A percentile compares a stretch with the other conserved stretches of the same genome.
Evolutionary conservation across 2,113 vertebrate species (phyloP).

Genomic region (Colinus virginianus): DNA sequence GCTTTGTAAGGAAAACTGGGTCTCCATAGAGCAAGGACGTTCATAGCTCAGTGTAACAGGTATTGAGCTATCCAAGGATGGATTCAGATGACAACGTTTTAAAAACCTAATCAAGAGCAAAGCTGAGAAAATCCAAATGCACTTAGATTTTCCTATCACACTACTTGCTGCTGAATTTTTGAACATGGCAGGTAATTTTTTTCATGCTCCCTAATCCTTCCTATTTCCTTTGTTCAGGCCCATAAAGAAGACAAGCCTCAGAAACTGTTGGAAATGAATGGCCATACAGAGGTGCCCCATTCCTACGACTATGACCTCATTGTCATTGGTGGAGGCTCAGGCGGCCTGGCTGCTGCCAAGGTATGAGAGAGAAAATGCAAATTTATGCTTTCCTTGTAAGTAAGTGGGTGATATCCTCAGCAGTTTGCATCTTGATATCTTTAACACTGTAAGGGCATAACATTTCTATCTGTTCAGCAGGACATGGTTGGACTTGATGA

Average conservation of each 20-base stretch:
- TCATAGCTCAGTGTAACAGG: background rate
- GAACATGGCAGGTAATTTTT: background rate
- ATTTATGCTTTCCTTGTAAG: background rate
- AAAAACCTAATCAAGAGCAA: background rate
- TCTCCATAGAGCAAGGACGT: background rate
- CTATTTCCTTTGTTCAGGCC: slow-evolving; percentile 49
- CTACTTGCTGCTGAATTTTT: background rate
- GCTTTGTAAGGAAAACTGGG: background rate
- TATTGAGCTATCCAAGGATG: background rate
- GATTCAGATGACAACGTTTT: background rate
- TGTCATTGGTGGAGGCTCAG: slow-evolving; percentile 85
- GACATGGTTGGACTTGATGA: background rate
- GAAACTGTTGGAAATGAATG: slow-evolving; percentile 53
- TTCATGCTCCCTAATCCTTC: background rate
- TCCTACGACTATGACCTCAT: slow-evolving; percentile 85
- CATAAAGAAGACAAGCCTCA: slow-evolving; percentile 47
- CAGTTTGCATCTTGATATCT: background rate
- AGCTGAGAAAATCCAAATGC: background rate
- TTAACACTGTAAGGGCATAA: background rate
- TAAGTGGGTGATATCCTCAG: background rate
- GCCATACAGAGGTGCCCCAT: accelerated
- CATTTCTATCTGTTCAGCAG: background rate
- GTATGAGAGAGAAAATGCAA: slow-evolving; percentile 50
- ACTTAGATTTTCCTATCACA: background rate
- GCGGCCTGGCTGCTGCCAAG: slow-evolving; percentile 86